These are phyloP conservation scores for Burhinus bistriatus DNA, from an alignment of 2,113 vertebrate species.

Conservation along the genomic window DNA sequence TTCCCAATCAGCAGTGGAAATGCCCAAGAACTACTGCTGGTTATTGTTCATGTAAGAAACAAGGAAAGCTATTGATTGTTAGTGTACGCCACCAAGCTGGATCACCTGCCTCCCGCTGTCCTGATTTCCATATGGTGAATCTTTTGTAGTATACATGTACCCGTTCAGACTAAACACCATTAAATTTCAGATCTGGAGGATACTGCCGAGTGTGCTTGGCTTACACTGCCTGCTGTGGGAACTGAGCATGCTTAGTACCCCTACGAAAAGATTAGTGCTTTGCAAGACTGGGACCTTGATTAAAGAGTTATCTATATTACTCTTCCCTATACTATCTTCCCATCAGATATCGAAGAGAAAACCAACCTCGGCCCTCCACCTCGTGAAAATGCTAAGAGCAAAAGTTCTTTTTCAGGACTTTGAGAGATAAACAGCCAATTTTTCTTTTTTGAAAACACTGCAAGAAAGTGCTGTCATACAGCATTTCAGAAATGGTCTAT, in stretches of 20 bases:
- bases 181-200: not conserved
- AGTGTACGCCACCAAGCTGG: not conserved
- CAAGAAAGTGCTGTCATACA: slow-evolving; percentile 14
- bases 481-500: slow-evolving; percentile 40
- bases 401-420: slow-evolving; percentile 17
- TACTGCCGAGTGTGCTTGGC: not conserved
- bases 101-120: not conserved
- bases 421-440: slow-evolving; percentile 17
- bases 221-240: not conserved
- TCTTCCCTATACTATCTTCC: not conserved
- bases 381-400: not conserved
- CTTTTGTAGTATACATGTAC: not conserved
- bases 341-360: not conserved
- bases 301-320: not conserved
- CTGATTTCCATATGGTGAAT: not conserved
- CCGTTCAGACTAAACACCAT: not conserved
- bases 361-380: not conserved
- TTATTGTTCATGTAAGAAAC: not conserved
- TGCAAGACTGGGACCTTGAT: not conserved
- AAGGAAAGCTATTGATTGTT: not conserved
- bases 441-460: slow-evolving; percentile 17
- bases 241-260: not conserved
- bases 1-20: not conserved
- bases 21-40: not conserved
- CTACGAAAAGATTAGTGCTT: not conserved